Base-by-base conservation (phyloP, 1,140 invertebrate species). In the Musca vetustissima region DNA sequence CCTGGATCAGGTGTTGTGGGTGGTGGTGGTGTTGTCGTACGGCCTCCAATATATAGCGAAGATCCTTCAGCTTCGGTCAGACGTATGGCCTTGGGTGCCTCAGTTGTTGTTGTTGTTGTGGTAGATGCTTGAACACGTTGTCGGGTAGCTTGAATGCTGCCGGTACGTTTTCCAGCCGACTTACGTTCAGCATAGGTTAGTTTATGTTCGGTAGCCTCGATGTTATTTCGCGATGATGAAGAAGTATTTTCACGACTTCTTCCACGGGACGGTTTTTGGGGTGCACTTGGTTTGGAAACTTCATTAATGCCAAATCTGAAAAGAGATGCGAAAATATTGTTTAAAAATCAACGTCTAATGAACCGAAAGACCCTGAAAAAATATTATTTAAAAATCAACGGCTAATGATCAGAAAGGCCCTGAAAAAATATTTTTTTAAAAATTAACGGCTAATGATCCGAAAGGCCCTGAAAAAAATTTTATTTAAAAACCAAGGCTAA, bases 1-100 rank as follows among this genome's bases (percentile, higher is more conserved):
- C 92, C 93, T 1, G 93, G 91, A 84, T 96, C 94, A 0, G 94
- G 94, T 49, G 94, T 96, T 0, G 93, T 93, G 4, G 94, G 94
- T 65, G 94, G 93, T 74, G 91, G 89, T 1, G 94, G 94, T 6
- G 94, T 95, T 14, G 88, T 90, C 1, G 75, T 80, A 25, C 84
- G 71, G 57, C 82, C 80, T 9, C 83, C 80, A 66, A 84, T 85
- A 49, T 84, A 84, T 3, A 83, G 78, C 0, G 81, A 83, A 0
- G 80, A 76, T 1, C 80, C 82, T 57, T 77, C 77, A 4, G 79
- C 75, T 59, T 79, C 81, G 3, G 78, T 80, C 8, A 80, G 64
- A 14, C 57, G 69, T 14, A 80, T 72, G 22, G 78, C 80, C 9
- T 77, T 76, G 11, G 76, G 78, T 4, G 55, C 53, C 11, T 74